Conservation (phyloP, 53 echinoderm and acorn worm species). For the Astropecten irregularis region DNA sequence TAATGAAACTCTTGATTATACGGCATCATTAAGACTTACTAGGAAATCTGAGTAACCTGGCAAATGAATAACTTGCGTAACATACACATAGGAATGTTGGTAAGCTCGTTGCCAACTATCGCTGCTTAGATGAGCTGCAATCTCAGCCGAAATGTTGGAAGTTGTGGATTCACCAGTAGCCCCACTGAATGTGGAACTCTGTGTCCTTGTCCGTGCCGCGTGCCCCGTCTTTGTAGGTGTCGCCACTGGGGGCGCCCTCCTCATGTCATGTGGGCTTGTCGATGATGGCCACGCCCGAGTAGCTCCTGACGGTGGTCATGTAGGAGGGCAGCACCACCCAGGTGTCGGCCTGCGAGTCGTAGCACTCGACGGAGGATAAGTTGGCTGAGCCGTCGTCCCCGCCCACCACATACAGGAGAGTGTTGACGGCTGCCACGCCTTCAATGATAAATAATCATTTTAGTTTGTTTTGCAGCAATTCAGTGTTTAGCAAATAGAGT, state of each 20-base stretch:
- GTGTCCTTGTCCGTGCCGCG: constrained; percentile 18
- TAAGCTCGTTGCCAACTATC: no score
- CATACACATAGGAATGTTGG: no score
- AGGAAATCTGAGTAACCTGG: no score
- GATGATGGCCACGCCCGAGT: constrained; percentile 94
- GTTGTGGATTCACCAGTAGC: constrained; percentile 53
- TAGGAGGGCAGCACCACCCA: constrained; percentile 79
- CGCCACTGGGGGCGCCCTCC: constrained; percentile 49
- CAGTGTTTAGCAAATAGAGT: not conserved
- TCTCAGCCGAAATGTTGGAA: no score
- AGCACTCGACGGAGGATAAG: constrained; percentile 95
- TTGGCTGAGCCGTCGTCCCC: constrained; percentile 98
- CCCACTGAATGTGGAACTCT: constrained; percentile 56
- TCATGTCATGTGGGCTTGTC: constrained; percentile 80
- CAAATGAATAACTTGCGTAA: no score
- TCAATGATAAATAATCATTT: not conserved
- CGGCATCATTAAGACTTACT: no score
- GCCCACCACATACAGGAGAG: constrained; percentile 87
- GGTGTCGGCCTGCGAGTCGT: constrained; percentile 84
- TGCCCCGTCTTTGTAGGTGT: not conserved
- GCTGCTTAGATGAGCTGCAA: no score
- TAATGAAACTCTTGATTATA: no score
- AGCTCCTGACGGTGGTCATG: constrained; percentile 97
- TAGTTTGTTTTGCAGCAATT: not conserved
- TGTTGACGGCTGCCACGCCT: constrained; percentile 98